A percentile compares a stretch with the other conserved stretches of the same genome.
Evolutionary conservation across 2,888 invertebrate species (phyloP).

Genomic region (Andrena flavipes): DNA sequence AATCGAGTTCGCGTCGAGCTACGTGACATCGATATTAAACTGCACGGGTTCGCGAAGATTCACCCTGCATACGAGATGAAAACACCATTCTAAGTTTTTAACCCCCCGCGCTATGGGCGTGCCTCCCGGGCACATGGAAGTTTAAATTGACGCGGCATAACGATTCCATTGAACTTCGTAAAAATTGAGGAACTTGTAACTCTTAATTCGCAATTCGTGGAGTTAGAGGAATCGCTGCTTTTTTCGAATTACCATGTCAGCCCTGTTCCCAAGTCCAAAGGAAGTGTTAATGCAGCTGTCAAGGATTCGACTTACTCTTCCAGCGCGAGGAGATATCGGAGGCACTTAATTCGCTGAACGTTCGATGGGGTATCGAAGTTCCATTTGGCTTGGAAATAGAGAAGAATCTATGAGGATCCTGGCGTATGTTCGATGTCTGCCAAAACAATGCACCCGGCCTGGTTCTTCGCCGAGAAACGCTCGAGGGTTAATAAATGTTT

Average conservation of each 20-base stretch:
- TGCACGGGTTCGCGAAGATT: constrained; percentile 5
- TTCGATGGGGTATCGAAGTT: neutral
- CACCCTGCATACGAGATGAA: constrained; percentile 16
- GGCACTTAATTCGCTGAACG: neutral
- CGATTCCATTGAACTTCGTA: no score
- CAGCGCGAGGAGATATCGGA: neutral
- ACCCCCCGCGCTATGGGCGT: no score
- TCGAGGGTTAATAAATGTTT: constrained; percentile 71
- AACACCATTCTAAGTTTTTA: neutral
- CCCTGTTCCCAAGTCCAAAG: no score
- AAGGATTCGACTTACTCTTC: no score
- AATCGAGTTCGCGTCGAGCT: constrained; percentile 25
- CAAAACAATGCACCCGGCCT: constrained; percentile 44
- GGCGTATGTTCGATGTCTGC: constrained; percentile 6
- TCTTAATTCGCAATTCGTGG: no score
- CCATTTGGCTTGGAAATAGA: neutral
- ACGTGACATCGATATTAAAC: constrained; percentile 25
- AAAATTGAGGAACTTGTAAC: no score
- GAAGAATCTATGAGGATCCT: neutral
- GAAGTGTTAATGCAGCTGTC: no score
- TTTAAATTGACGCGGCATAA: no score
- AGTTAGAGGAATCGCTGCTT: no score
- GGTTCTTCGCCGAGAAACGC: constrained; percentile 35
- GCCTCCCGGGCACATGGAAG: no score
- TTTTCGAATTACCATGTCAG: no score